phyloP scores from a whole-genome alignment of 35 echinoderm and acorn worm genomes.

The Heliocidaris erythrogramma region DNA sequence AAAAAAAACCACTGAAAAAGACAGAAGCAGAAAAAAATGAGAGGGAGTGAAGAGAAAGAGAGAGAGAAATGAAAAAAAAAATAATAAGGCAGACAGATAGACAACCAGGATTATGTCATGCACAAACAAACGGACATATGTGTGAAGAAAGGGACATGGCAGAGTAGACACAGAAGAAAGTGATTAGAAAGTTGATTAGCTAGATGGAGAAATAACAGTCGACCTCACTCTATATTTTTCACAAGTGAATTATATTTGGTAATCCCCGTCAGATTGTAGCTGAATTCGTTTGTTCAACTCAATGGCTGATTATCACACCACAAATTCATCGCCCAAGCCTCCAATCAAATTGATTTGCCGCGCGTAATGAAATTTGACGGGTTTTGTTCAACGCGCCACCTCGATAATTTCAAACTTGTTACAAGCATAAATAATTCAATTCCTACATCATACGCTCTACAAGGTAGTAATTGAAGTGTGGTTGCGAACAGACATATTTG shows the following conservation, averaged over 20 bases:
- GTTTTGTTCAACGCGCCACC: not conserved
- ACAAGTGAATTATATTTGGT: not conserved
- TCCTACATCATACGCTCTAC: not conserved
- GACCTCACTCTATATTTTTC: not conserved
- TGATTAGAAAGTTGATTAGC: too few relatives aligned
- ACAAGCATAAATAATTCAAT: slow-evolving; percentile 13
- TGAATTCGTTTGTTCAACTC: not conserved
- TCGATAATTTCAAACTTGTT: slow-evolving; percentile 5
- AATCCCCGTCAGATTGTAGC: not conserved
- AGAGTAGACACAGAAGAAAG: too few relatives aligned
- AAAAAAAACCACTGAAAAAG: not conserved
- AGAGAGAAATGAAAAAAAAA: not conserved
- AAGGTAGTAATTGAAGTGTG: slow-evolving; percentile 12
- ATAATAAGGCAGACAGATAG: not conserved
- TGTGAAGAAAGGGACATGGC: too few relatives aligned
- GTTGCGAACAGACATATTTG: not conserved
- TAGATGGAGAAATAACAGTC: not conserved
- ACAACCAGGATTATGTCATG: too few relatives aligned
- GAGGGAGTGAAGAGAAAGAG: not conserved
- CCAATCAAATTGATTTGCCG: not conserved
- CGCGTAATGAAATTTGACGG: slow-evolving; percentile 16
- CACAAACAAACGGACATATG: too few relatives aligned
- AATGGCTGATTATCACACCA: not conserved
- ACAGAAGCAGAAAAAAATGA: not conserved
- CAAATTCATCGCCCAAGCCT: not conserved